Conservation (phyloP, 1,140 invertebrate genomes). For the Thereuonema tuberculata region DNA sequence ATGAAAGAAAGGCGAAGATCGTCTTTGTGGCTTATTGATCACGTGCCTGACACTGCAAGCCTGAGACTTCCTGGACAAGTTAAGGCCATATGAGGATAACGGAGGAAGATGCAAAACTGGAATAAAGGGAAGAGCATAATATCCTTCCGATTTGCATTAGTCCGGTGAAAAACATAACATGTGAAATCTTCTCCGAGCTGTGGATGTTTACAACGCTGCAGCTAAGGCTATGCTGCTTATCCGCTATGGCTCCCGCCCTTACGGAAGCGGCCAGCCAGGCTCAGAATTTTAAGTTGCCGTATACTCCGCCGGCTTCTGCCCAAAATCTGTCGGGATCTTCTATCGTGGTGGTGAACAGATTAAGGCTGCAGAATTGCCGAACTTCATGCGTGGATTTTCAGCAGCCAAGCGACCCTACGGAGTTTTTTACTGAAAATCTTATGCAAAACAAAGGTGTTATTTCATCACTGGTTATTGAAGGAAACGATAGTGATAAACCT, state of each 20-base stretch:
- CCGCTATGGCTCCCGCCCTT: conserved; percentile 54
- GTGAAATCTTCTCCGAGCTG: not conserved
- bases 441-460: no score
- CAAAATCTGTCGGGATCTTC: no score
- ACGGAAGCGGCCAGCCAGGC: conserved; percentile 45
- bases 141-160: no score
- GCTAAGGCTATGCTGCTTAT: conserved; percentile 8
- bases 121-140: no score
- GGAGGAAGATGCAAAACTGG: no score
- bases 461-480: no score
- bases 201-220: conserved; percentile 43
- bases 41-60: conserved; percentile 1
- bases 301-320: not conserved
- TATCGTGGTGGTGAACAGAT: no score
- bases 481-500: not conserved
- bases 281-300: conserved; percentile 37
- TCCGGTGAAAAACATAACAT: no score
- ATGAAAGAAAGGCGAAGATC: not conserved
- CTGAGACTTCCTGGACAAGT: not conserved
- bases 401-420: no score
- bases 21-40: conserved; percentile 1
- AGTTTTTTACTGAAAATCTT: no score
- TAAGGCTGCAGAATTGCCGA: no score
- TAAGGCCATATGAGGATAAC: not conserved
- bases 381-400: no score